Conservation (phyloP, 2,113 vertebrate genomes). For the Mastomys coucha region DNA sequence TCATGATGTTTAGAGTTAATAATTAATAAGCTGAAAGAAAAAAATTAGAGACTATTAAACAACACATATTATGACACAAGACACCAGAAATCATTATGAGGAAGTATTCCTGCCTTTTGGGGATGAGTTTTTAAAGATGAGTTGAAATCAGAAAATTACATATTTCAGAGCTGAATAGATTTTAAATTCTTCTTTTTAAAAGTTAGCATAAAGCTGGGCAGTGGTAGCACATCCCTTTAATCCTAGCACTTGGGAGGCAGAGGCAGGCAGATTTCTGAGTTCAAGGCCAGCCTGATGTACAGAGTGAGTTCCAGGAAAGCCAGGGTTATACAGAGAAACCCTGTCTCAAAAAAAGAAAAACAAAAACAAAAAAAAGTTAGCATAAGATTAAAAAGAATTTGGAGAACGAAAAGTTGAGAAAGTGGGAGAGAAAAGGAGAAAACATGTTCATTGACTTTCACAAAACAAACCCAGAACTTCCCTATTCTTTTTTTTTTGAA, state of each 20-base stretch:
- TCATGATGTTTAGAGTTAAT: constrained; percentile 4
- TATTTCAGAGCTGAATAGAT: neutral
- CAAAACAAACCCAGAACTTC: neutral
- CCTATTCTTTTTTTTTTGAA: neutral
- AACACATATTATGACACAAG: neutral
- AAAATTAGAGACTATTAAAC: neutral
- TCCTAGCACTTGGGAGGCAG: too few species aligned
- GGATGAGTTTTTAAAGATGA: neutral
- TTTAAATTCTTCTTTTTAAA: neutral
- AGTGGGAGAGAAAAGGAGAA: too few species aligned
- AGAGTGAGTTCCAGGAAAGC: too few species aligned
- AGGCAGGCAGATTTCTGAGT: too few species aligned
- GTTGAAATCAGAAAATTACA: neutral
- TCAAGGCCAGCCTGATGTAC: too few species aligned
- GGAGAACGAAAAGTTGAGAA: neutral
- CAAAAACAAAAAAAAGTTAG: too few species aligned
- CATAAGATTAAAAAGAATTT: neutral
- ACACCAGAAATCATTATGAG: neutral
- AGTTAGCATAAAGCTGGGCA: too few species aligned
- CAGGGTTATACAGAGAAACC: too few species aligned
- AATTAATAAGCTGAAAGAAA: neutral
- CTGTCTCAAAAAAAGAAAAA: too few species aligned
- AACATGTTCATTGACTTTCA: neutral
- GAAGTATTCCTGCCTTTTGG: neutral
- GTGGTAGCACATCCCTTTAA: too few species aligned